These are phyloP conservation scores for Galbula dea DNA, from an alignment of 2,113 vertebrate species.

Conservation along the genomic window DNA sequence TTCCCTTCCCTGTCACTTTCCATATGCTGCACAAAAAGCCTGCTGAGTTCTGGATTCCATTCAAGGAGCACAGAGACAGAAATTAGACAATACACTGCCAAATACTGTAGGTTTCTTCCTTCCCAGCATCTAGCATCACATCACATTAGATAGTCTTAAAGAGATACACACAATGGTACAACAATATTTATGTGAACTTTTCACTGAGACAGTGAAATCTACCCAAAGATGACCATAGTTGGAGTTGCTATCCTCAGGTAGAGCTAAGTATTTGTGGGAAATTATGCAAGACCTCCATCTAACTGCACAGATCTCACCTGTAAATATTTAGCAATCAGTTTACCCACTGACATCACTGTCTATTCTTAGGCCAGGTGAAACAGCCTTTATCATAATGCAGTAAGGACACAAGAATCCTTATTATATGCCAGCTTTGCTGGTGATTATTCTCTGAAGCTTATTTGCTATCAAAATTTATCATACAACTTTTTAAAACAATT, in stretches of 20 bases:
- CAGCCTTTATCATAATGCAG: neutral
- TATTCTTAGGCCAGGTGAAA: neutral
- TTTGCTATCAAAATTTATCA: neutral
- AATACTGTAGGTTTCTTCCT: neutral
- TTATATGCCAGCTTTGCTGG: neutral
- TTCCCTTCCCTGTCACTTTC: neutral
- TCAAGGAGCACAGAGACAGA: neutral
- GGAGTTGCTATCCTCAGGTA: neutral
- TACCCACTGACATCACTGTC: too few species aligned
- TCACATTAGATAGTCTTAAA: neutral
- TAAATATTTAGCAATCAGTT: neutral
- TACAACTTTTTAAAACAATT: neutral
- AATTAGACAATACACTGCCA: neutral
- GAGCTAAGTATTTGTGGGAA: neutral
- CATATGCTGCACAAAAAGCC: neutral
- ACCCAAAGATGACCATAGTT: neutral
- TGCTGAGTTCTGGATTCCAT: neutral
- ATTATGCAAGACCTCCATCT: neutral
- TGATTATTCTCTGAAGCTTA: neutral
- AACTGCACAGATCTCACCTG: neutral
- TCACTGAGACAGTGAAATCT: neutral
- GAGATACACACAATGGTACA: neutral
- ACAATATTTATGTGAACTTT: neutral
- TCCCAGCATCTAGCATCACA: neutral
- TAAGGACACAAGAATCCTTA: neutral